Base-by-base conservation (phyloP, 1,140 invertebrate species). In the Drosophila ercepeae region DNA sequence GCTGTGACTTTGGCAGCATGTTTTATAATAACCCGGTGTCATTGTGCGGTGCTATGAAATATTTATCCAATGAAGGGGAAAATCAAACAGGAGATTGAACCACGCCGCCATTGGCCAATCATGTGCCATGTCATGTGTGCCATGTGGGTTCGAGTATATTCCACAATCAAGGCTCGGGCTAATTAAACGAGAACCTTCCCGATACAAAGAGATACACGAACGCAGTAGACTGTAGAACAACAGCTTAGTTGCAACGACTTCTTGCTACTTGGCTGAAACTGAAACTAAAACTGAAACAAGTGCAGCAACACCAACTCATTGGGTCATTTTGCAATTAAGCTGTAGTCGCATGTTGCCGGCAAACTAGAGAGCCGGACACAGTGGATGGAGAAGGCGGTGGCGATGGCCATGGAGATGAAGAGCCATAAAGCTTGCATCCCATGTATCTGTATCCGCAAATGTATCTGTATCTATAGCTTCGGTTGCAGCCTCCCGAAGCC, bases 271-370 rank as follows among this genome's bases (percentile, higher is more conserved):
- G 18, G 51, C 25, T 44, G 39, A 18, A 42, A 42, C 39, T 9
- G 16, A 42, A 19, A 42, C 25, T 44, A 25, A 18, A 42, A 42
- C 39, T 9, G 16, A 42, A 19, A 42, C 39, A 52, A 39, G 8
- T 29, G 23, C 7, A 13, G 45, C 69, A 29, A 50, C 36, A 42
- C 11, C 19, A 44, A 60, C 75, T 75, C 50, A 79, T 68, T 65
- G 79, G 79, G 79, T 84, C 79, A 83, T 79, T 84, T 84, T 65
- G 75, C 79, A 84, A 83, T 83, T 83, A 83, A 84, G 72, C 79
- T 84, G 75, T 61, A 63, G 60, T 55, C 32, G 68, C 54, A 74
- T 60, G 44, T 69, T 55, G 34, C 72, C 36, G 27, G 42, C 29
- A n/a, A n/a, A 32, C 29, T 32, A 32, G 29, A 39, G 36, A 39